A percentile compares a stretch with the other conserved stretches of the same genome.
phyloP scores from a whole-genome alignment of 2,888 invertebrate species.

The Lycia hirtaria region DNA sequence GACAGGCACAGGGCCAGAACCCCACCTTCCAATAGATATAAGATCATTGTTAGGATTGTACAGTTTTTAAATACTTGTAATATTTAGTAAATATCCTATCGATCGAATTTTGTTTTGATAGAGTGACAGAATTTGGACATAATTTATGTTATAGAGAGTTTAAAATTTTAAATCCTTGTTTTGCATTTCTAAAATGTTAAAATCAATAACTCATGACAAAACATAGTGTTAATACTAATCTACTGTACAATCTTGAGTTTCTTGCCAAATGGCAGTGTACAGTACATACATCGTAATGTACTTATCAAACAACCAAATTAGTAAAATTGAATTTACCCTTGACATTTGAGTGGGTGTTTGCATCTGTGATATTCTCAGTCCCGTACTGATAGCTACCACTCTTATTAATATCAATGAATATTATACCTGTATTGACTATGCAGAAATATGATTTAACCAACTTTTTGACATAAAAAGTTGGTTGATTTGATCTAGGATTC shows the following conservation, averaged over 20 bases:
- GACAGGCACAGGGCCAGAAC: slow-evolving; percentile 76
- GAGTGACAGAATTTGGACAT: not conserved
- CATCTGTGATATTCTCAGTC: slow-evolving; percentile 83
- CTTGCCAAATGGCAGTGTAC: slow-evolving; percentile 38
- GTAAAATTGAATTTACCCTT: slow-evolving; percentile 25
- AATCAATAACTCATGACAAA: slow-evolving; percentile 17
- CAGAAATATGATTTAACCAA: not conserved
- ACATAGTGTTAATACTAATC: slow-evolving; percentile 13
- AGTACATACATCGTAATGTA: slow-evolving; percentile 5
- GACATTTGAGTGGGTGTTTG: slow-evolving; percentile 59
- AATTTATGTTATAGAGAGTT: not conserved
- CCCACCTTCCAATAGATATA: slow-evolving; percentile 67
- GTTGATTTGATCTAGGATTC: not conserved
- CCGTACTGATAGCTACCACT: slow-evolving; percentile 73
- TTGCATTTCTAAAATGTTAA: not conserved
- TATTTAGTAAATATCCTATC: not conserved
- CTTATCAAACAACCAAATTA: slow-evolving; percentile 16
- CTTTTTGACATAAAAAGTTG: slow-evolving; percentile 4
- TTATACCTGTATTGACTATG: not conserved
- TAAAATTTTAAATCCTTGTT: not conserved
- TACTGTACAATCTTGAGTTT: slow-evolving; percentile 41
- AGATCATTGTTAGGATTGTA: slow-evolving; percentile 47
- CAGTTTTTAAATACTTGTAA: slow-evolving; percentile 37
- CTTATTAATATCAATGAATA: slow-evolving; percentile 17
- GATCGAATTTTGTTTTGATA: slow-evolving; percentile 8